Evolutionary conservation across 2,797 vertebrate genomes (phyloP), one percentile per base, ranked within the genome.

Genomic region (Cichlasoma orientale): DNA sequence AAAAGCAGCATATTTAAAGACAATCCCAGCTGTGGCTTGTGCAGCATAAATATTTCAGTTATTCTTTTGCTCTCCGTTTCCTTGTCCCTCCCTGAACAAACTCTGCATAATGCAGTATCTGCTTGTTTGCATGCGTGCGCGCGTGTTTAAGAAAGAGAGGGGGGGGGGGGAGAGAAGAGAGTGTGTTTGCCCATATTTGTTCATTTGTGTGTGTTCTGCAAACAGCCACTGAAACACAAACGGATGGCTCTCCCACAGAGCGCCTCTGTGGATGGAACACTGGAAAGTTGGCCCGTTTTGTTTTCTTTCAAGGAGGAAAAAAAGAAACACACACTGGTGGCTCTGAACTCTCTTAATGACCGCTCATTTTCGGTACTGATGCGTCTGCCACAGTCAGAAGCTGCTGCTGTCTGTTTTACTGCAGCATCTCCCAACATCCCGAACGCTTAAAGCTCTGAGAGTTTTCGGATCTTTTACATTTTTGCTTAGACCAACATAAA

Each of bases 11-110:
- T 73, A 57, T 89, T 89, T 77, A 79, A 79, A 84, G 1, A 83
- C 41, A 25, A 78, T 84, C 74, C 73, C 75, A 82, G 72, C 47
- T 63, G 79, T 70, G 72, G 72, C 72, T 75, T 79, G 80, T 78
- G 59, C 54, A 23, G 55, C n/a, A 89, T 88, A 75, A 90, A 92
- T 88, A 80, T 91, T 87, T 84, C 72, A 91, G n/a, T 84, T 56
- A 84, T 74, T 83, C 69, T 78, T 79, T 68, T 63, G 68, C 61
- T 83, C 68, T 13, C 44, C 74, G 56, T 80, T 69, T 78, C 74
- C 59, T n/a, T 23, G 75, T 82, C 83, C 75, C 87, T 89, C 85
- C 87, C 76, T 89, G 84, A 86, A 76, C 79, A 92, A 91, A 92
- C 87, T 27, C 80, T 85, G 72, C 82, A 91, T 85, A 87, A 85